Evolutionary conservation across 2,797 vertebrate genomes (phyloP).

Genomic region (Galaxias olidus): DNA sequence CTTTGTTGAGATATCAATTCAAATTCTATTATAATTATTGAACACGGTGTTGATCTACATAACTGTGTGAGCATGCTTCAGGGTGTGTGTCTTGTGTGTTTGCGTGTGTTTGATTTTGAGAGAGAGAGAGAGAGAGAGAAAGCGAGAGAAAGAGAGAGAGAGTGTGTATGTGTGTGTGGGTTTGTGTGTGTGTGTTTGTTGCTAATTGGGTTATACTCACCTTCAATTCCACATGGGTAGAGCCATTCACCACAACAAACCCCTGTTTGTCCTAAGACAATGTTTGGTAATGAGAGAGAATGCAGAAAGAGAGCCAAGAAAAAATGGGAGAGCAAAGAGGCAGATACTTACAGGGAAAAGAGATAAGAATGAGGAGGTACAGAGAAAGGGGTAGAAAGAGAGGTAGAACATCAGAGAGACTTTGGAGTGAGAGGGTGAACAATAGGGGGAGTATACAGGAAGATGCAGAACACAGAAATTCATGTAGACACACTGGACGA

Average conservation of each 20-base stretch:
- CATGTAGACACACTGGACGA: no score
- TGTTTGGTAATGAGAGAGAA: background rate
- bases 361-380: background rate
- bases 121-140: constrained; percentile 9
- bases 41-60: no score
- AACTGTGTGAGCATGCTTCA: no score
- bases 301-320: background rate
- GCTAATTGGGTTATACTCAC: constrained; percentile 33
- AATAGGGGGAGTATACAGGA: no score
- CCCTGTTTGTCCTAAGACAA: constrained; percentile 30
- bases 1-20: no score
- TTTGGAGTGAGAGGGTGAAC: no score
- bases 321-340: background rate
- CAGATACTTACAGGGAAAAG: no score
- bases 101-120: constrained; percentile 12
- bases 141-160: constrained; percentile 17
- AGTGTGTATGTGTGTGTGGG: constrained; percentile 4
- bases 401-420: background rate
- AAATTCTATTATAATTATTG: no score
- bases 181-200: background rate
- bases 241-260: constrained; percentile 45
- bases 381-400: background rate
- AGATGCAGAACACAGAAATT: no score
- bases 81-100: constrained; percentile 11
- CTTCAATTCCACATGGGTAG: constrained; percentile 45